phyloP scores from a whole-genome alignment of 2,797 vertebrate genomes.

The Neosilurus mollespiculum region DNA sequence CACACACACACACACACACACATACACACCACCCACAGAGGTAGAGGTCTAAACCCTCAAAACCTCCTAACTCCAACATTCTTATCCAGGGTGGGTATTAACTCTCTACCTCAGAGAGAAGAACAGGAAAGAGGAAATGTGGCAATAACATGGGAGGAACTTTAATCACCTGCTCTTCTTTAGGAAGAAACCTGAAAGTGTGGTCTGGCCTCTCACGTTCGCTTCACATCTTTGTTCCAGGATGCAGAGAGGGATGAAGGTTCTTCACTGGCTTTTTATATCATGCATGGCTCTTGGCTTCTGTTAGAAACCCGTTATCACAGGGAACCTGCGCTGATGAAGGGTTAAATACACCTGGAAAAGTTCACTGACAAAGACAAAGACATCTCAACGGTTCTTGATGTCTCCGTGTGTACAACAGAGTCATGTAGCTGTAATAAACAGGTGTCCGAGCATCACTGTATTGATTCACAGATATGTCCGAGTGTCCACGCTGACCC shows the following conservation, averaged over 20 bases:
- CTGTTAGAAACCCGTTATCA: not conserved
- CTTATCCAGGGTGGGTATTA: not conserved
- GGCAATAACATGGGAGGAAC: not conserved
- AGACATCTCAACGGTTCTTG: too few relatives aligned
- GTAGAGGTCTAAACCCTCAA: not conserved
- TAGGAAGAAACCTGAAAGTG: too few relatives aligned
- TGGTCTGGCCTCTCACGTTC: not conserved
- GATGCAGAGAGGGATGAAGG: not conserved
- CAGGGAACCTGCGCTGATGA: too few relatives aligned
- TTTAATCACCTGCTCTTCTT: not conserved
- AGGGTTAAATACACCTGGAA: too few relatives aligned
- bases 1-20: not conserved
- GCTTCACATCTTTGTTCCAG: not conserved
- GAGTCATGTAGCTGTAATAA: too few relatives aligned
- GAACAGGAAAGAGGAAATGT: not conserved
- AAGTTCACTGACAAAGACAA: too few relatives aligned
- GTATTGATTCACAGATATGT: too few relatives aligned
- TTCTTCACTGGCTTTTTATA: not conserved
- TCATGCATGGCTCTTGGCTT: not conserved
- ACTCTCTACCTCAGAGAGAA: not conserved
- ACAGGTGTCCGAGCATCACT: too few relatives aligned
- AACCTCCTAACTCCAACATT: not conserved
- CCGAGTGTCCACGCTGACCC: too few relatives aligned
- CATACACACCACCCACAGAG: not conserved
- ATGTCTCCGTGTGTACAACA: too few relatives aligned